Conservation (phyloP, 2,888 invertebrate species). For the Lithosia quadra region DNA sequence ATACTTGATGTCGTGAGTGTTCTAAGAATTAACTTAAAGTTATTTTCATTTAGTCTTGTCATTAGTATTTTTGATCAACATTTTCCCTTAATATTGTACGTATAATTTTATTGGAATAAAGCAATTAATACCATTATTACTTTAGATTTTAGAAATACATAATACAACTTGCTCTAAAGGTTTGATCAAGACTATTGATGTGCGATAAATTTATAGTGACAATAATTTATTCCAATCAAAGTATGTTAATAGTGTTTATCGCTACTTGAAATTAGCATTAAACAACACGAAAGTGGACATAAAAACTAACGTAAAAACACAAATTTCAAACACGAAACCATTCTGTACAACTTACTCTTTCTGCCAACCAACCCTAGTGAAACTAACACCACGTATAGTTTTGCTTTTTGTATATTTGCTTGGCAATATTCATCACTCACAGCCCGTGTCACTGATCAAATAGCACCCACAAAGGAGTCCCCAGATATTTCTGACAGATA, state of each 20-base stretch:
- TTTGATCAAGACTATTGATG: not conserved
- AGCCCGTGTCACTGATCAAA: slow-evolving; percentile 84
- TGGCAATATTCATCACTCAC: slow-evolving; percentile 87
- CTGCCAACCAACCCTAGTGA: slow-evolving; percentile 74
- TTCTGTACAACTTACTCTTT: slow-evolving; percentile 58
- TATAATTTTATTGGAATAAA: not conserved
- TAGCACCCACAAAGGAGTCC: slow-evolving; percentile 83
- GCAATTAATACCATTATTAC: not conserved
- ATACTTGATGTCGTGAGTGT: not conserved
- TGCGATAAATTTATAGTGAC: not conserved
- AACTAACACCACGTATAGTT: slow-evolving; percentile 84
- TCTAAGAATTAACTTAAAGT: not conserved
- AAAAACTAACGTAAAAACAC: not conserved
- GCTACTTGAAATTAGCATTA: not conserved
- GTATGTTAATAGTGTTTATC: not conserved
- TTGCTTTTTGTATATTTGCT: slow-evolving; percentile 86
- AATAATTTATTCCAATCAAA: not conserved
- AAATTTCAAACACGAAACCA: slow-evolving; percentile 51
- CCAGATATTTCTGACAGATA: slow-evolving; percentile 83
- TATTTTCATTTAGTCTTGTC: not conserved
- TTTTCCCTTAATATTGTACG: not conserved
- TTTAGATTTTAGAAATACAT: not conserved
- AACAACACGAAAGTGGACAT: not conserved
- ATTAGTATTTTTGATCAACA: not conserved
- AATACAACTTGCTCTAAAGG: not conserved